Evolutionary conservation across 2,113 vertebrate genomes (phyloP), one percentile per base, ranked within the genome.

Genomic region (Callipepla californica): DNA sequence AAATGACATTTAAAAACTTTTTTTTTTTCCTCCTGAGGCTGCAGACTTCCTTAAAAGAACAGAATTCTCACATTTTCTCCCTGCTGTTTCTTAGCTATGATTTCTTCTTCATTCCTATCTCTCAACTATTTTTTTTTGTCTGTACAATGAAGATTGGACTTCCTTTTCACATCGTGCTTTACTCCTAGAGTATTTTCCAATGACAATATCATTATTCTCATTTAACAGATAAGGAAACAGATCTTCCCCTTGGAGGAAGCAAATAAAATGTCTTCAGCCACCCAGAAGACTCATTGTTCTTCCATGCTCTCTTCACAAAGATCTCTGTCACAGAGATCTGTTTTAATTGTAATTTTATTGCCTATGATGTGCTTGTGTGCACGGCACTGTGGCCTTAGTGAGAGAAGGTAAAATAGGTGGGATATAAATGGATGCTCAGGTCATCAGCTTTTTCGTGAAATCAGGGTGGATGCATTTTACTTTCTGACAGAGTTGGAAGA

Each of bases 31-130:
- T 40, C 40, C 38, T 11, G 30, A 80, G 50, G n/a, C 69, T 70
- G 58, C 73, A 94, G 89, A 59, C 80, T 92, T 81, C 50, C 73
- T 80, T 93, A 86, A 92, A 89, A 95, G 76, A 94, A 89, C 89
- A 94, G 66, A 85, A 10, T 44, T 94, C 76, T 86, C 87, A 66
- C 72, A 42, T 79, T 93, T 95, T 91, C 34, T 75, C 34, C 67
- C 77, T 83, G 48, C 40, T 95, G 74, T 87, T 94, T 95, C 55
- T 82, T 95, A 96, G 93, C 95, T 95, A 90, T 51, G 42, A 51
- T 85, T 94, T 91, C 88, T 87, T 89, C 84, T 93, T 80, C 7
- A 63, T 36, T 42, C 5, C 5, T 67, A 50, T 7, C 0, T 0
- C 32, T 36, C 50, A 18, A 62, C 30, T 45, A 17, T 26, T 67